Conservation (phyloP, 1,140 invertebrate genomes). For the Hylyphantes graminicola region DNA sequence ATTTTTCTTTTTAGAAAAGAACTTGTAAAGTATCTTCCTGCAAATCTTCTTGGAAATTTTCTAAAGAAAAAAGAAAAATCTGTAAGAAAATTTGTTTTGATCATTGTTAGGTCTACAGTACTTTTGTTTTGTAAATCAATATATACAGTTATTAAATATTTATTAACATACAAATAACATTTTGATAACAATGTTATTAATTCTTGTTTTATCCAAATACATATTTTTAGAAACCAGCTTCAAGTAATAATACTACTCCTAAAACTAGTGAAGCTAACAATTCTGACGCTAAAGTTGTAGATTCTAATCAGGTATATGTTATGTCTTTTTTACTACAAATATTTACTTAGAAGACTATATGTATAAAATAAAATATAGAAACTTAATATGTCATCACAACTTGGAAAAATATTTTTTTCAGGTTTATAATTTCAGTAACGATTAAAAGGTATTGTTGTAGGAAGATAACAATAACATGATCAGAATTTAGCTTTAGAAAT, state of each 20-base stretch:
- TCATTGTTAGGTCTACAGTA: neutral
- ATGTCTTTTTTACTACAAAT: no score
- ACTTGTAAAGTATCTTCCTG: conserved; percentile 79
- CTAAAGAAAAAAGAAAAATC: conserved; percentile 68
- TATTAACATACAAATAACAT: neutral
- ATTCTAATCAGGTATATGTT: conserved; percentile 1
- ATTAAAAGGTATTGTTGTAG: no score
- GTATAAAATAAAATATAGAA: no score
- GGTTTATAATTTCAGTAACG: no score
- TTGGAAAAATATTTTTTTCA: no score
- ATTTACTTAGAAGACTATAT: no score
- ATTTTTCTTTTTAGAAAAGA: conserved; percentile 73
- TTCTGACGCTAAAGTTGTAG: neutral
- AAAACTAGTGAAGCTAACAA: neutral
- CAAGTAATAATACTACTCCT: neutral
- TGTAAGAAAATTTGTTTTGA: conserved; percentile 20
- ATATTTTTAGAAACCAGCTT: neutral
- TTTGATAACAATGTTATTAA: neutral
- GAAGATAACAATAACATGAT: no score
- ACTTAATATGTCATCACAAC: no score
- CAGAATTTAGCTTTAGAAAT: no score
- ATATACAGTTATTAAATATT: neutral
- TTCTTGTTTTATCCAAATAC: neutral
- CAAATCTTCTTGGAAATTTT: conserved; percentile 75
- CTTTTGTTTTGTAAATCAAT: neutral